A percentile compares a stretch with the other conserved stretches of the same genome.
phyloP scores from a whole-genome alignment of 2,113 vertebrate genomes.

The Ceyx melanurus region DNA sequence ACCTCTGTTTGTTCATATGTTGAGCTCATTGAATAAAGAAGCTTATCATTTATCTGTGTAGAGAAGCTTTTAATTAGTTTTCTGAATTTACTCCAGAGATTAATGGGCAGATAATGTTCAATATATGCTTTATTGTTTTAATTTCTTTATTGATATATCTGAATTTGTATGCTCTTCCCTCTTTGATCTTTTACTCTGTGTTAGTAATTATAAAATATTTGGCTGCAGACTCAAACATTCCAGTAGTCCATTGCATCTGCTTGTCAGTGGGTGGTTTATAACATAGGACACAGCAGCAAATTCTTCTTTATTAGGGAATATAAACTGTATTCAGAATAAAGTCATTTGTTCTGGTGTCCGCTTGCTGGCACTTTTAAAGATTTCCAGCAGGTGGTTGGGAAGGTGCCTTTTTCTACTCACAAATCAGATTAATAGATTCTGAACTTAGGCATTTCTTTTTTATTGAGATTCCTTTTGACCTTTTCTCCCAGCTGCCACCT shows the following conservation, averaged over 20 bases:
- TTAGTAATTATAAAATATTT: constrained; percentile 1
- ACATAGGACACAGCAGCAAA: not conserved
- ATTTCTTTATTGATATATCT: constrained; percentile 49
- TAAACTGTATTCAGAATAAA: not conserved
- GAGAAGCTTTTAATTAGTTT: constrained; percentile 68
- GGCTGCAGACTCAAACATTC: not conserved
- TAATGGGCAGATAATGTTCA: constrained; percentile 59
- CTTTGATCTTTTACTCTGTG: constrained; percentile 11
- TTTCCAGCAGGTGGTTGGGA: not conserved
- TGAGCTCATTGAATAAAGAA: constrained; percentile 59
- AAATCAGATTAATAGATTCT: not conserved
- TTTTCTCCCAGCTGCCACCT: not conserved
- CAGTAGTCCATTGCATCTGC: not conserved
- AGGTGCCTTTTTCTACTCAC: not conserved
- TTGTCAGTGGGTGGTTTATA: not conserved
- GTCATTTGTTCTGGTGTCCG: not conserved
- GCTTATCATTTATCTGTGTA: constrained; percentile 59
- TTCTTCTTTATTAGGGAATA: not conserved
- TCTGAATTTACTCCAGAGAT: constrained; percentile 64
- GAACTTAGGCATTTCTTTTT: not conserved
- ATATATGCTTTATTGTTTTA: constrained; percentile 55
- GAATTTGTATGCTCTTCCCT: not conserved
- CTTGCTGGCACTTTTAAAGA: not conserved
- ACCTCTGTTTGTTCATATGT: constrained; percentile 55
- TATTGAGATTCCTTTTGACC: not conserved